Evolutionary conservation across 2,797 vertebrate species (phyloP).

Genomic region (Bradypodion ventrale): DNA sequence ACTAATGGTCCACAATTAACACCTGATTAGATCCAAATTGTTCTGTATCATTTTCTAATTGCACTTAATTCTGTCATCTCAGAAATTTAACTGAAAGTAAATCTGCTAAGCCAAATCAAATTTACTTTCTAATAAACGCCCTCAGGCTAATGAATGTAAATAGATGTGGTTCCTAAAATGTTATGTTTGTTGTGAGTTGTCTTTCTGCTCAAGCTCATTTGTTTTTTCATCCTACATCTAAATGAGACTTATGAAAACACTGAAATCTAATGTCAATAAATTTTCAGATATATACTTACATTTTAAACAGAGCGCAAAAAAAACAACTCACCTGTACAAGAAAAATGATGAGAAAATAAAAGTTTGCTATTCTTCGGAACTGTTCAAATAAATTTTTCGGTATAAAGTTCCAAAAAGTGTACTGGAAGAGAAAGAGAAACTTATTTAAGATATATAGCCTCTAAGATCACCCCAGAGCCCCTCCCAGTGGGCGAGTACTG

Average conservation of each 20-base stretch:
- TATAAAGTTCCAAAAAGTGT: slow-evolving; percentile 98
- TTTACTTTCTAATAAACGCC: not conserved
- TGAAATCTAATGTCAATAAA: not conserved
- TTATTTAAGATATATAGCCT: not conserved
- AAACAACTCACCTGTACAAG: slow-evolving; percentile 89
- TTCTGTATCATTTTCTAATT: not conserved
- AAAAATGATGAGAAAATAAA: slow-evolving; percentile 99
- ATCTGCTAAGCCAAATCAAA: not conserved
- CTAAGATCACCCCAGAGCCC: too few relatives aligned
- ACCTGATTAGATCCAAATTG: not conserved
- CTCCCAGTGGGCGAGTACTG: not conserved
- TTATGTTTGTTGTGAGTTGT: not conserved
- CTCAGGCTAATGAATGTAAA: not conserved
- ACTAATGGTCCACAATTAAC: too few relatives aligned
- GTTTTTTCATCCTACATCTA: not conserved
- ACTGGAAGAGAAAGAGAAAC: slow-evolving; percentile 76
- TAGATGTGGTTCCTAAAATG: not conserved
- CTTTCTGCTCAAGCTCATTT: not conserved
- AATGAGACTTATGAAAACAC: not conserved
- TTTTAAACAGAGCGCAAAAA: not conserved
- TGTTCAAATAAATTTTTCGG: slow-evolving; percentile 98
- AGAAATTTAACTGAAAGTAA: not conserved
- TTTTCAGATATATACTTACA: too few relatives aligned
- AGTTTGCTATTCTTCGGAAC: slow-evolving; percentile 97
- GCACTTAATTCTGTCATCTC: not conserved